A percentile compares a stretch with the other conserved stretches of the same genome.
Evolutionary conservation across 2,888 invertebrate species (phyloP).

Genomic region (Eristalinus sepulchralis): DNA sequence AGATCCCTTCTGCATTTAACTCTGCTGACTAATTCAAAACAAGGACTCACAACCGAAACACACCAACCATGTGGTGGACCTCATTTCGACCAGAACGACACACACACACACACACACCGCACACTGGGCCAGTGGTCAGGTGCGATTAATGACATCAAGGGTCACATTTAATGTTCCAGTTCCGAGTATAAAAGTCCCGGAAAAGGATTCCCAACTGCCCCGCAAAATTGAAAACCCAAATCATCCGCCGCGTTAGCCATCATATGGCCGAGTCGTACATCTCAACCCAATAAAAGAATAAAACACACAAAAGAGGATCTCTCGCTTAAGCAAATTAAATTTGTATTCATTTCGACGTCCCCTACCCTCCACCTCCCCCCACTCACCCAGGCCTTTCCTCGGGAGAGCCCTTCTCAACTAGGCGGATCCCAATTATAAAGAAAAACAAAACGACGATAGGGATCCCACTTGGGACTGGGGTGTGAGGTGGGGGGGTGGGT

Average conservation of each 20-base stretch:
- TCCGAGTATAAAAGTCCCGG: constrained; percentile 11
- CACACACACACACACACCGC: neutral
- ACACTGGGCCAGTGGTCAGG: constrained; percentile 43
- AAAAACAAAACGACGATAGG: neutral
- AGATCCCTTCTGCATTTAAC: neutral
- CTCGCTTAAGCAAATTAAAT: neutral
- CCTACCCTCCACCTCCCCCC: too few relatives aligned
- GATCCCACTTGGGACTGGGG: neutral
- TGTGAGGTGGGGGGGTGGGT: too few relatives aligned
- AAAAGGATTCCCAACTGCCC: constrained; percentile 38
- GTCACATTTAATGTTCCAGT: constrained; percentile 42
- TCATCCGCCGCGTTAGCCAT: neutral
- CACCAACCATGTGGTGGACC: neutral
- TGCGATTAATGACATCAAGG: constrained; percentile 64
- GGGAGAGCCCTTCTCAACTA: neutral
- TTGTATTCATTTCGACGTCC: too few relatives aligned
- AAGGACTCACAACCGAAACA: constrained; percentile 1
- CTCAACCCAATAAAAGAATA: constrained; percentile 9
- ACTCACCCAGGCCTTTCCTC: neutral
- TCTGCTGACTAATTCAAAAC: neutral
- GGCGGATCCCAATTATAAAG: constrained; percentile 35
- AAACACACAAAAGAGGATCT: neutral
- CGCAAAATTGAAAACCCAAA: constrained; percentile 17
- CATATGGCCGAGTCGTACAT: neutral
- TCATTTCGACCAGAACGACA: neutral